Evolutionary conservation across 2,888 invertebrate species (phyloP).

Genomic region (Cephus sareptanus): DNA sequence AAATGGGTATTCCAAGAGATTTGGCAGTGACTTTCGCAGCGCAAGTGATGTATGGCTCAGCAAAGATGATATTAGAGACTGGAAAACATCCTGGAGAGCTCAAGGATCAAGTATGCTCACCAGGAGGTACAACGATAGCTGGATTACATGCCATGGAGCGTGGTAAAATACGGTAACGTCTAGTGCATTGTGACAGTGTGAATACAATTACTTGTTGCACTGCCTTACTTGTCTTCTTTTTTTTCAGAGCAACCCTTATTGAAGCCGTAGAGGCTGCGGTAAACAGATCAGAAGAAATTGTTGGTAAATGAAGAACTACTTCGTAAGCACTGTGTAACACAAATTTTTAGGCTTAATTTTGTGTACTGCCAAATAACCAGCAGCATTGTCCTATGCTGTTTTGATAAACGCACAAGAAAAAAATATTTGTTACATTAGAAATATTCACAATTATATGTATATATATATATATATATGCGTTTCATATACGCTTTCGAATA

Average conservation of each 20-base stretch:
- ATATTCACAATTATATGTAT: not conserved
- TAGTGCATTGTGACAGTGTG: not conserved
- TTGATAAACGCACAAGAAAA: not conserved
- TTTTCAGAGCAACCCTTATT: slow-evolving; percentile 77
- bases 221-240: slow-evolving; percentile 11
- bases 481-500: not conserved
- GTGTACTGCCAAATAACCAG: not conserved
- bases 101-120: slow-evolving; percentile 86
- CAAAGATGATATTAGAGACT: slow-evolving; percentile 79
- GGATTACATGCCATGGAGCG: slow-evolving; percentile 83
- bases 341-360: not conserved
- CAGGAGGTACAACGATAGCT: slow-evolving; percentile 86
- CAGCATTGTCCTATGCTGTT: not conserved
- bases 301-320: not conserved
- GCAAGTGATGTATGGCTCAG: slow-evolving; percentile 81
- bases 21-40: slow-evolving; percentile 84
- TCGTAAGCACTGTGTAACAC: not conserved
- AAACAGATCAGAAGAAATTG: slow-evolving; percentile 67
- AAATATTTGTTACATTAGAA: not conserved
- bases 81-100: slow-evolving; percentile 79
- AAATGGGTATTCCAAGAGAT: slow-evolving; percentile 84
- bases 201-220: slow-evolving; percentile 11
- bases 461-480: not conserved
- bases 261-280: slow-evolving; percentile 79
- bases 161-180: slow-evolving; percentile 74